A percentile compares a stretch with the other conserved stretches of the same genome.
Conservation (phyloP, 2,113 vertebrate genomes). For the Myotis yumanensis region DNA sequence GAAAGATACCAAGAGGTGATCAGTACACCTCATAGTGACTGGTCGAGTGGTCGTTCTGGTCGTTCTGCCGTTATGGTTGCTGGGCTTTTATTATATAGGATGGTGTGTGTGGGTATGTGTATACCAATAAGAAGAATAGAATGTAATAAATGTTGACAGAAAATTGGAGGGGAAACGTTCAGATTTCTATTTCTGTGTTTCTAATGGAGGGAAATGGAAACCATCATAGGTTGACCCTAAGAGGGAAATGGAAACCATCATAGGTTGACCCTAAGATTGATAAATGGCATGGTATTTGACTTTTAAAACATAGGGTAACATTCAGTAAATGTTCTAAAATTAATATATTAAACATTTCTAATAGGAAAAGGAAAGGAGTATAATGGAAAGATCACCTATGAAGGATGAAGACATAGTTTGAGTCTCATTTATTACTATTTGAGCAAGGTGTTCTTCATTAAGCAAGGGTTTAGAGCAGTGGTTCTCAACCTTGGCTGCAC, state of each 20-base stretch:
- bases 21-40: too few species aligned
- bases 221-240: neutral
- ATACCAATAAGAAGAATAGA: neutral
- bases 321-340: neutral
- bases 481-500: too few species aligned
- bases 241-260: neutral
- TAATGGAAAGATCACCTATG: neutral
- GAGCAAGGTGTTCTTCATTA: neutral
- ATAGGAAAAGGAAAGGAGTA: neutral
- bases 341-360: neutral
- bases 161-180: neutral
- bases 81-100: too few species aligned
- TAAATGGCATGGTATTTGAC: neutral
- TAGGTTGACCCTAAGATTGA: neutral
- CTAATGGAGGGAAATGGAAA: neutral
- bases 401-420: neutral
- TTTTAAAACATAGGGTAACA: slow-evolving; percentile 19
- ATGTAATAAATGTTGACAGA: neutral
- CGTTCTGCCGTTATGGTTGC: too few species aligned
- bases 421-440: neutral
- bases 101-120: neutral
- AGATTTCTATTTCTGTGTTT: neutral
- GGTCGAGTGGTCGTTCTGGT: too few species aligned
- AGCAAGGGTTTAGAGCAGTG: neutral
- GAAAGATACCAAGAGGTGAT: too few species aligned